Conservation (phyloP, 2,797 vertebrate genomes). For the Cirrhinus mrigala region DNA sequence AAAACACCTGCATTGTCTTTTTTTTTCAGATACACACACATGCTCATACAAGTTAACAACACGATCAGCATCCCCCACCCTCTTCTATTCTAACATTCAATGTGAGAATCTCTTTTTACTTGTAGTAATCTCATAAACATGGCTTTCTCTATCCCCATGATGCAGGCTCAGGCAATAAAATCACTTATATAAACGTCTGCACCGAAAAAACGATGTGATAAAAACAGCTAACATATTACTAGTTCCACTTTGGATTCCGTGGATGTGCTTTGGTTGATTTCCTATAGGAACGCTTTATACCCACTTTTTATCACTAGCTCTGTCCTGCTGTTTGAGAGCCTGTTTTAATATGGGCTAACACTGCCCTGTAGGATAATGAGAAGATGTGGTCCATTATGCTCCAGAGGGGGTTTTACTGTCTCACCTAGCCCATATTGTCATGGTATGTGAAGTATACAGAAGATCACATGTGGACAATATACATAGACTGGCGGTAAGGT, state of each 20-base stretch:
- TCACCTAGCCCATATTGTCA: slow-evolving; percentile 64
- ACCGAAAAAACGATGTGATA: slow-evolving; percentile 64
- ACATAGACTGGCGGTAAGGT: slow-evolving; percentile 21
- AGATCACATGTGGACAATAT: slow-evolving; percentile 53
- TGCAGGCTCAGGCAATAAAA: slow-evolving; percentile 77
- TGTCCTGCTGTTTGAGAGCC: slow-evolving; percentile 79
- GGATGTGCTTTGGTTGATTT: slow-evolving; percentile 73
- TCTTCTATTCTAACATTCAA: slow-evolving; percentile 55
- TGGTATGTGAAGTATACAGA: slow-evolving; percentile 40
- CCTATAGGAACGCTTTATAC: slow-evolving; percentile 81
- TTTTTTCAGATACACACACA: slow-evolving; percentile 7
- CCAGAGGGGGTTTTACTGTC: slow-evolving; percentile 72
- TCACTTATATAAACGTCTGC: slow-evolving; percentile 81
- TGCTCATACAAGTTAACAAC: slow-evolving; percentile 34
- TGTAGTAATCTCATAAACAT: slow-evolving; percentile 82
- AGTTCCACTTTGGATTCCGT: slow-evolving; percentile 70
- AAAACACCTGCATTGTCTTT: not conserved
- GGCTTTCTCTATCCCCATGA: slow-evolving; percentile 61
- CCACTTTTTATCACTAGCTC: slow-evolving; percentile 78
- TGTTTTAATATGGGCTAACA: slow-evolving; percentile 79
- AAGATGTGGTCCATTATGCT: slow-evolving; percentile 69
- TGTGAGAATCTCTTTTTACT: slow-evolving; percentile 74
- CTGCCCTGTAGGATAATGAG: slow-evolving; percentile 71
- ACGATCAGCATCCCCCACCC: slow-evolving; percentile 53
- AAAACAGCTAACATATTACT: slow-evolving; percentile 80